Evolutionary conservation across 2,113 vertebrate species (phyloP).

Genomic region (human (Homo sapiens)): GRCh38 chr2:232930501-232931000

Average conservation of each 20-base stretch:
- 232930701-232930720: neutral
- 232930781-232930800: neutral
- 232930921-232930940: neutral
- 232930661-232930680: no score
- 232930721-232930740: neutral
- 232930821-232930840: neutral
- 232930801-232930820: neutral
- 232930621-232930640: fast-evolving
- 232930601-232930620: no score
- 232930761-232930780: neutral
- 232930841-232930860: neutral
- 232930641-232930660: neutral
- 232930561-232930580: no score
- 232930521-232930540: no score
- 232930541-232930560: no score
- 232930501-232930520: no score
- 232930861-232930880: neutral
- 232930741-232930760: neutral
- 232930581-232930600: no score
- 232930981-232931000: neutral
- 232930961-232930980: neutral
- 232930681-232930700: neutral
- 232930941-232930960: neutral
- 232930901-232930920: neutral
- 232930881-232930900: neutral